Evolutionary conservation across 2,888 invertebrate genomes (phyloP).

Genomic region (Drosophila merina): DNA sequence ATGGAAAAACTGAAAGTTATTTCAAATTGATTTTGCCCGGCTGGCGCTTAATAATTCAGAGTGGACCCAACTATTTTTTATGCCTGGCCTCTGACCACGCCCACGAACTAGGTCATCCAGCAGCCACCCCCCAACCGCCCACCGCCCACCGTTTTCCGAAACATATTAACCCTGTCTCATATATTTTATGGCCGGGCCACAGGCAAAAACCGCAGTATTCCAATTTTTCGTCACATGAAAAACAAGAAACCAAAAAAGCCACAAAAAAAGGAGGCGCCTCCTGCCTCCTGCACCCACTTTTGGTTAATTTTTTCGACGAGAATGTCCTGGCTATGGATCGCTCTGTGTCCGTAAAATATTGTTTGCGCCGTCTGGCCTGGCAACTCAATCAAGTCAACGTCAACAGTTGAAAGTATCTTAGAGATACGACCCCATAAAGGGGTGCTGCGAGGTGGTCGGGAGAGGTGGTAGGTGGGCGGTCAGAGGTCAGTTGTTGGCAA

Average conservation of each 20-base stretch:
- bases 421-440: background rate
- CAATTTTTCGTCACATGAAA: constrained; percentile 48
- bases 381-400: constrained; percentile 26
- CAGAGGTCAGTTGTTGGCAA: constrained; percentile 22
- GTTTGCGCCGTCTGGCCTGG: constrained; percentile 13
- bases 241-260: background rate
- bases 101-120: constrained; percentile 27
- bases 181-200: constrained; percentile 56
- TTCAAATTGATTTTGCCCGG: constrained; percentile 20
- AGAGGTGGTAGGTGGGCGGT: background rate
- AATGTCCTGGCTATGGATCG: background rate
- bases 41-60: constrained; percentile 44
- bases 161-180: constrained; percentile 54
- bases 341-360: constrained; percentile 12
- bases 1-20: background rate
- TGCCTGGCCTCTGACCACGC: constrained; percentile 48
- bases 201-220: constrained; percentile 53
- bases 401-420: constrained; percentile 14
- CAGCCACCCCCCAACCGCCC: background rate
- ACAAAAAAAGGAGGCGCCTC: background rate
- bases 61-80: constrained; percentile 56
- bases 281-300: background rate
- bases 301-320: constrained; percentile 1
- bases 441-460: background rate
- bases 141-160: background rate